Percentiles rank a stretch among this genome's conserved stretches.
Conservation (phyloP, 2,113 vertebrate genomes). For the Okapia johnstoni region DNA sequence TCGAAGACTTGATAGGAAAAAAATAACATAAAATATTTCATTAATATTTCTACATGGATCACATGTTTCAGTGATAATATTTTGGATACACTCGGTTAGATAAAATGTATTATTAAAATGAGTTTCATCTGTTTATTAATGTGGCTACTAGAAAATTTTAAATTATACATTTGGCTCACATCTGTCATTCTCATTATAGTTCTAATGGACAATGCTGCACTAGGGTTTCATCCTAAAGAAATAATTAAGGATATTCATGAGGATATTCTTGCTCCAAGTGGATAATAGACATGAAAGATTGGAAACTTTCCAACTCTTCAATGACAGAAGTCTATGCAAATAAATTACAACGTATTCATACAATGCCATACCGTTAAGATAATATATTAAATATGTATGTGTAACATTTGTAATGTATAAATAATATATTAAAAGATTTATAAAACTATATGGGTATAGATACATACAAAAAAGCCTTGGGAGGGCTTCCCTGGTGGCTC, state of each 20-base stretch:
- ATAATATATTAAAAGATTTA: not conserved
- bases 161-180: not conserved
- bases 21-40: not conserved
- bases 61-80: not conserved
- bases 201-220: not conserved
- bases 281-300: not conserved
- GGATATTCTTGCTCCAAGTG: not conserved
- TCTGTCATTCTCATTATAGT: not conserved
- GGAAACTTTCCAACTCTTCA: not conserved
- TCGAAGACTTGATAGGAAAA: not conserved
- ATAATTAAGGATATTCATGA: not conserved
- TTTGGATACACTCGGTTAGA: not conserved
- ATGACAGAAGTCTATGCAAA: not conserved
- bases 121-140: not conserved
- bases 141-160: not conserved
- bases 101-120: not conserved
- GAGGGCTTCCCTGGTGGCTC: not conserved
- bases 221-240: not conserved
- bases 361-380: not conserved
- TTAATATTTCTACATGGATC: not conserved
- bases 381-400: not conserved
- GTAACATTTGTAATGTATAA: not conserved
- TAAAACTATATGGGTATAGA: not conserved
- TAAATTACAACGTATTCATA: not conserved
- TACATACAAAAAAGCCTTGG: not conserved